Evolutionary conservation across 2,113 vertebrate genomes (phyloP).

Genomic region (Osmerus eperlanus): DNA sequence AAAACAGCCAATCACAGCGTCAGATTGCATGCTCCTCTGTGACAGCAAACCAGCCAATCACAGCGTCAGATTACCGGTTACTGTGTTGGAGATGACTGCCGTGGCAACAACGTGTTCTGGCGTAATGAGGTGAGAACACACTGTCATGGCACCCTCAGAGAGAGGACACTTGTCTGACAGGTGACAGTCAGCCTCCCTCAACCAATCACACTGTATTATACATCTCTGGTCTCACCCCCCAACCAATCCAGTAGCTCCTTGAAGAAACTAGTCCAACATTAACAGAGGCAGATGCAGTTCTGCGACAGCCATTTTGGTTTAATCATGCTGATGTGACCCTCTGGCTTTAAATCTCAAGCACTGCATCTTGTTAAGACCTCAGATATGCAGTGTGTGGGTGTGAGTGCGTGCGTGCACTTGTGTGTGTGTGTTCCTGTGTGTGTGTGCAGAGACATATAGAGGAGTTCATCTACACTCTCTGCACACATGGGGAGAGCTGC

Average conservation of each 20-base stretch:
- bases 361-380: neutral
- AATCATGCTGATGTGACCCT: no score
- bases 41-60: neutral
- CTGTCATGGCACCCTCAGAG: neutral
- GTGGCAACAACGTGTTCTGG: no score
- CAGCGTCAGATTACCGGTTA: no score
- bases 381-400: neutral
- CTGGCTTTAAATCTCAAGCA: no score
- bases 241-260: no score
- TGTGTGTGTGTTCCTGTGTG: neutral
- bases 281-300: no score
- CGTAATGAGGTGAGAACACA: no score
- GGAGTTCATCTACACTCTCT: neutral
- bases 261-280: no score
- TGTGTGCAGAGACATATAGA: neutral
- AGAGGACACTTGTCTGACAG: neutral
- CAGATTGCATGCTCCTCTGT: neutral
- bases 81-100: no score
- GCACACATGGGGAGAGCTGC: neutral
- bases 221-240: no score
- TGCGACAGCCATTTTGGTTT: no score
- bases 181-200: neutral
- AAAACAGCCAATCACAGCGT: neutral
- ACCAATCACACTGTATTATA: constrained; percentile 1
- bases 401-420: neutral